Evolutionary conservation across 2,888 invertebrate species (phyloP).

Genomic region (Steinernema carpocapsae): DNA sequence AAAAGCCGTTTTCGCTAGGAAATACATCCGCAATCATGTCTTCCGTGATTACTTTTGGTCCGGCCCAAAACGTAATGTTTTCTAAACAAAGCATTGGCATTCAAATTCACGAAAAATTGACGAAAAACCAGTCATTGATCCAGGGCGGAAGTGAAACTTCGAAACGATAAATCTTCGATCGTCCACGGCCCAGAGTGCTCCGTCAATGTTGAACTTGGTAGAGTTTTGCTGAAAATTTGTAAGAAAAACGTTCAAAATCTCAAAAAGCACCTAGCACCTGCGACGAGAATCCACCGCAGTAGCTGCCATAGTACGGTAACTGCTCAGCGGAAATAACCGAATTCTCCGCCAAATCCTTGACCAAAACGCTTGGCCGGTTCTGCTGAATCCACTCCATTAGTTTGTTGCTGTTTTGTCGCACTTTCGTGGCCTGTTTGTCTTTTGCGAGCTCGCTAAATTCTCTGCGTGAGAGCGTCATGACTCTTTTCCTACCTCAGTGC

Average conservation of each 20-base stretch:
- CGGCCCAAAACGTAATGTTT: constrained; percentile 69
- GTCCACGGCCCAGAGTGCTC: constrained; percentile 66
- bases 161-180: constrained; percentile 63
- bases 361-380: constrained; percentile 56
- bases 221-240: constrained; percentile 26
- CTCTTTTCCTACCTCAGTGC: not conserved
- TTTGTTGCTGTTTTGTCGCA: constrained; percentile 58
- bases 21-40: constrained; percentile 58
- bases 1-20: constrained; percentile 66
- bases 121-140: constrained; percentile 44
- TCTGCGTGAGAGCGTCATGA: not conserved
- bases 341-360: constrained; percentile 45
- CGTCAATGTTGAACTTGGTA: constrained; percentile 49
- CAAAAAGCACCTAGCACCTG: constrained; percentile 43
- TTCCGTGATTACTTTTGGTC: constrained; percentile 57
- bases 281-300: constrained; percentile 63
- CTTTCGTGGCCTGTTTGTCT: constrained; percentile 48
- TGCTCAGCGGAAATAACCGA: constrained; percentile 51
- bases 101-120: not conserved
- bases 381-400: constrained; percentile 66
- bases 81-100: constrained; percentile 49
- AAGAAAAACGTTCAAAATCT: not conserved
- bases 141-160: constrained; percentile 66
- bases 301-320: constrained; percentile 66
- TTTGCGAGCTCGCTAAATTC: constrained; percentile 45